A percentile compares a stretch with the other conserved stretches of the same genome.
phyloP scores from a whole-genome alignment of 2,113 vertebrate genomes.

The Bos javanicus region DNA sequence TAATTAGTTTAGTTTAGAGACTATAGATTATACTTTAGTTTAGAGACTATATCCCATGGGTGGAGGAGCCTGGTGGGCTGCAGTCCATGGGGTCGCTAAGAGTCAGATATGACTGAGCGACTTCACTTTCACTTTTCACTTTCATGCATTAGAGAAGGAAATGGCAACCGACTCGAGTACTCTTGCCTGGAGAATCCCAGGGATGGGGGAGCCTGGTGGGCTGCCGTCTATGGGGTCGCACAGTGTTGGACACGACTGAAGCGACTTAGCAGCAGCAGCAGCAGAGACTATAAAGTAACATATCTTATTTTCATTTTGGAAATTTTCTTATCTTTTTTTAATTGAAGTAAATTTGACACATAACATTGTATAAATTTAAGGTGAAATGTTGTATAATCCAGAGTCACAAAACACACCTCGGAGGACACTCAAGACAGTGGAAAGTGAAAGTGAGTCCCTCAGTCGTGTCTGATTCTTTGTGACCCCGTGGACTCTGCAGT shows the following conservation, averaged over 20 bases:
- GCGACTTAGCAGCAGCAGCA: too few species aligned
- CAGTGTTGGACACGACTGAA: too few species aligned
- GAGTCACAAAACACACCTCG: background rate
- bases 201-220: too few species aligned
- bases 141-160: too few species aligned
- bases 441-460: background rate
- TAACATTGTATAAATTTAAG: background rate
- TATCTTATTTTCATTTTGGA: background rate
- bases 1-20: background rate
- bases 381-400: background rate
- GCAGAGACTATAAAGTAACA: background rate
- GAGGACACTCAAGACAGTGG: background rate
- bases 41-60: background rate
- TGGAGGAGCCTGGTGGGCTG: too few species aligned
- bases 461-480: background rate
- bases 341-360: background rate
- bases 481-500: rapidly evolving
- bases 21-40: background rate
- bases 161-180: too few species aligned
- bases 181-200: too few species aligned
- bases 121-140: too few species aligned
- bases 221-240: too few species aligned
- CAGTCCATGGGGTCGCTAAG: too few species aligned
- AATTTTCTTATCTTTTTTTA: background rate
- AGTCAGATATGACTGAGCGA: too few species aligned